Evolutionary conservation across 2,113 vertebrate genomes (phyloP), one percentile per base, ranked within the genome.

Genomic region (Cynopterus brachyotis): DNA sequence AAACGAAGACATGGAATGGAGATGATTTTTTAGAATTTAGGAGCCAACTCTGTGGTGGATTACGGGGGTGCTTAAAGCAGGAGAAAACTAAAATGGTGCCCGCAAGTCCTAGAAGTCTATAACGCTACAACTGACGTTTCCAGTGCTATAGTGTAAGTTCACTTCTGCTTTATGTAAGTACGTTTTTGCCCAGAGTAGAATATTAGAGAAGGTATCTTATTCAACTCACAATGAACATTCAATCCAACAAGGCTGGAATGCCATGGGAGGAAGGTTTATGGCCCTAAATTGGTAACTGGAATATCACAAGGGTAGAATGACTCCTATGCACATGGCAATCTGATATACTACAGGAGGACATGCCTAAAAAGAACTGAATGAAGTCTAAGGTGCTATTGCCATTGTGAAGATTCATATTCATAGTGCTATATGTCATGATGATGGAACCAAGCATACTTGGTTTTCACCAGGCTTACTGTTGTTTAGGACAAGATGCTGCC

Each of bases 1-100:
- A 88, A 59, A 59, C 35, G n/a, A 94, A 96, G 84, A 94, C 66
- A 81, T 88, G 37, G 22, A 96, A 69, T 55, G 28, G 73, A 62
- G n/a, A 76, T 70, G 42, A 59, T 24, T 81, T 69, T 95, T 66
- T 13, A 91, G 47, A 92, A 92, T 20, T 67, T 32, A 59, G 69
- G 47, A 90, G 89, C 57, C 73, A 96, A 60, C 26, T 62, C 40
- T 73, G 37, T 72, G 50, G 69, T 93, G 28, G 22, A 73, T 60
- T 62, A 66, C 11, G 12, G 37, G 94, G 62, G 75, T 57, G 35
- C 37, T 7, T 35, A 24, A 84, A 70, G 75, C 10, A 67, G 59
- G n/a, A 67, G 47, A 64, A 89, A 50, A 96, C 30, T 40, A 83
- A 70, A 94, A 64, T 60, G 37, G 59, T 47, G 7, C 19, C 89